Base-by-base conservation (phyloP, 2,113 vertebrate genomes). In the Sminthopsis crassicaudata region DNA sequence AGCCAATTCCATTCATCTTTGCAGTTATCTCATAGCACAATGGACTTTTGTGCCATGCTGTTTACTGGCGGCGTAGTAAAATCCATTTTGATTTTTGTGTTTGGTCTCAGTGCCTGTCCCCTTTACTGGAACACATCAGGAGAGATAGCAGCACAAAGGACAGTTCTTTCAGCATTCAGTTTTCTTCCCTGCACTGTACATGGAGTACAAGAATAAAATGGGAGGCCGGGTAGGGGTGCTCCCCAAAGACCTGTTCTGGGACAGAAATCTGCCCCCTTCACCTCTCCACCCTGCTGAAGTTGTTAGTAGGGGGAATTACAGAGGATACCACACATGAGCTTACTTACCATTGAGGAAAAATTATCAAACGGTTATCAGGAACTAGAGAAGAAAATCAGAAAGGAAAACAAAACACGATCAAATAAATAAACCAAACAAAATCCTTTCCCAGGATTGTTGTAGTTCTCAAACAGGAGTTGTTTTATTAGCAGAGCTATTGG, bases 1-100 rank as follows among this genome's bases (percentile, higher is more conserved):
- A 99, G 98, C 97, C 98, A 98, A 96, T 97, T 98, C 99, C 98
- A 99, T 99, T 99, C 98, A 99, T 98, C 98, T 97, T 97, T 91
- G 94, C 98, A 98, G 98, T 98, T 99, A 98, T 98, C 99, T 98
- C 98, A 98, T 98, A 97, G 98, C 98, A 99, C 98, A 99, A 99
- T 99, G 97, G 98, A 98, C 98, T 98, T 99, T 99, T 99, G 98
- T 99, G 98, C 98, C 98, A 60, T 91, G 97, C 98, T 99, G 98
- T 98, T 99, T 98, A 98, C 98, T 93, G 98, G 98, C 98, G 98
- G 98, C 96, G 93, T 97, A 98, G 97, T 97, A 97, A 98, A 98
- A 98, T 98, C 98, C 98, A 98, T 98, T 98, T 95, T 97, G 98
- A 98, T 98, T 98, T 98, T 98, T 98, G 98, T 97, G 97, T 98